Evolutionary conservation across 2,888 invertebrate species (phyloP), one percentile per base, ranked within the genome.

Genomic region (Lasioglossum zephyrum): DNA sequence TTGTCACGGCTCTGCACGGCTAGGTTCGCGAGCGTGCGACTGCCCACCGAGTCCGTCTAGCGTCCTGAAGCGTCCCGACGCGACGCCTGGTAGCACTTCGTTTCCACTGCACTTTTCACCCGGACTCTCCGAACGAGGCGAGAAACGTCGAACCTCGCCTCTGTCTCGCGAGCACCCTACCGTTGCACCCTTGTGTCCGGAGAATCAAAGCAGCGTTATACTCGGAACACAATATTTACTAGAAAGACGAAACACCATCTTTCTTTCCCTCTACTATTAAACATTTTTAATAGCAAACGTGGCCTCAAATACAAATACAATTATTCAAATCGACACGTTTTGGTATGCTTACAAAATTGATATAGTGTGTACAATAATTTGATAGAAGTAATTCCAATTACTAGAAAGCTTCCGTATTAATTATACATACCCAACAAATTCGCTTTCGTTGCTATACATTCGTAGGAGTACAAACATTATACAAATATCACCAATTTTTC

Each of bases 11-110:
- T 82, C 75, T 82, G 82, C 73, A 82, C 87, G 73, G 85, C 73
- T 80, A 83, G 69, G 76, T 80, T 73, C 80, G 79, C 88, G 82
- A 88, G 86, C 90, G 89, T 91, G 90, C 82, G 90, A 91, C 90
- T 89, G 80, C 77, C 49, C 81, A 78, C 79, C 78, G 73, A 36
- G 39, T 60, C 60, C 60, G 60, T 60, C 60, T 60, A 60, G 60
- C 60, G 16, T 60, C 60, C 60, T 26, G 60, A 57, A 0, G 69
- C n/a, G 75, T 53, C 60, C 69, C 47, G 72, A 57, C 77, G 69
- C 77, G 47, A 72, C 74, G 73, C 66, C 49, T 16, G 31, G 22
- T 9, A 39, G 16, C 77, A 57, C 31, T 39, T 72, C 53, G 57
- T 26, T 82, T 49, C 60, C 57, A 53, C 49, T 75, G 78, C 76